Conservation (phyloP, 37 sponge, comb jelly and placozoan species). For the Spongilla lacustris region DNA sequence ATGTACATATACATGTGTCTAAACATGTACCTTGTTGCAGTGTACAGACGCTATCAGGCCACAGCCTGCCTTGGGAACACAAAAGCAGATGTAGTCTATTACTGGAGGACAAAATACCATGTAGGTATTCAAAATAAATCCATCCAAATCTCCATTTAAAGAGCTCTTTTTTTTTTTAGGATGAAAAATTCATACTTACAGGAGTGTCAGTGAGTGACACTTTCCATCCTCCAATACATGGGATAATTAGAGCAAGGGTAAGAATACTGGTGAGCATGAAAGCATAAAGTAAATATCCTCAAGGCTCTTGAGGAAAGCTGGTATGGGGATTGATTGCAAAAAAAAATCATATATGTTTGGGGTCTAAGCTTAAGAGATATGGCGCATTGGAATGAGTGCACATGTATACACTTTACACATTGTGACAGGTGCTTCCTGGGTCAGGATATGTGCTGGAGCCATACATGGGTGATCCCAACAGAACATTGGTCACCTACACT, state of each 20-base stretch:
- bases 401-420: too few relatives aligned
- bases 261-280: too few relatives aligned
- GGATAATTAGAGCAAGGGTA: slow-evolving; percentile 57
- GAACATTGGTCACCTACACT: not conserved
- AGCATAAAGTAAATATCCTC: too few relatives aligned
- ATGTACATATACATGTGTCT: not conserved
- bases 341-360: too few relatives aligned
- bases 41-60: slow-evolving; percentile 35
- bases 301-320: too few relatives aligned
- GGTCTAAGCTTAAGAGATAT: too few relatives aligned
- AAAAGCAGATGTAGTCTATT: slow-evolving; percentile 46
- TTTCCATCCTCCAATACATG: slow-evolving; percentile 35
- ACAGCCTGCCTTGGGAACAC: slow-evolving; percentile 36
- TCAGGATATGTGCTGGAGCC: not conserved
- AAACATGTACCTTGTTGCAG: not conserved
- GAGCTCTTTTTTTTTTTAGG: slow-evolving; percentile 21
- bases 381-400: too few relatives aligned
- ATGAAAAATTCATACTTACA: slow-evolving; percentile 49
- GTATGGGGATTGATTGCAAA: too few relatives aligned
- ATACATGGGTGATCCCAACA: not conserved
- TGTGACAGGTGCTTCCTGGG: slow-evolving; percentile 66
- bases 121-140: not conserved
- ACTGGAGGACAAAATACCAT: slow-evolving; percentile 9
- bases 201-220: slow-evolving; percentile 56
- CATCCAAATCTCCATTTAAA: not conserved